Evolutionary conservation across 2,888 invertebrate genomes (phyloP).

Genomic region (Acheta domesticus): DNA sequence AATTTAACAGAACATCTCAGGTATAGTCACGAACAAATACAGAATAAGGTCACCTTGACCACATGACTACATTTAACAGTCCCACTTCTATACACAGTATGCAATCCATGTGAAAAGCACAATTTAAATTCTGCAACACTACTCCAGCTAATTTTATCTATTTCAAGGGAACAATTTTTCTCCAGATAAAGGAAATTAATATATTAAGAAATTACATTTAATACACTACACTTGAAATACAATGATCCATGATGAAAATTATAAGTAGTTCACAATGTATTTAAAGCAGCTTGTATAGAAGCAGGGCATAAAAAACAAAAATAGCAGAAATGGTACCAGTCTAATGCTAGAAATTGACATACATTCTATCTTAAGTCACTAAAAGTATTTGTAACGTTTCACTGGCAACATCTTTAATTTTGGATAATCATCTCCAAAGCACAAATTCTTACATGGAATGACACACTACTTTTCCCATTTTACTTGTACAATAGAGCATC

Average conservation of each 20-base stretch:
- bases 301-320: conserved; percentile 9
- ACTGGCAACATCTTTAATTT: conserved; percentile 7
- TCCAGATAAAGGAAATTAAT: background rate
- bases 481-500: conserved; percentile 6
- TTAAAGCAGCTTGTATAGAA: conserved; percentile 1
- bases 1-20: no score
- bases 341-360: conserved; percentile 1
- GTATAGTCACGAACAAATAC: no score
- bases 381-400: background rate
- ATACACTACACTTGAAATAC: background rate
- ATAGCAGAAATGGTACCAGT: conserved; percentile 11
- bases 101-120: background rate
- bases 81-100: background rate
- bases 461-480: conserved; percentile 4
- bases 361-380: background rate
- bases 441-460: conserved; percentile 10
- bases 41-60: background rate
- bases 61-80: background rate
- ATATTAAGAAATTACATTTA: background rate
- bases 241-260: no score
- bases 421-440: background rate
- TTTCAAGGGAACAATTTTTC: no score
- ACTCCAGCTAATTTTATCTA: no score
- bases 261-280: background rate
- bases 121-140: background rate